These are phyloP conservation scores for Epirrita christyi DNA, from an alignment of 2,888 invertebrate genomes.

Conservation along the genomic window DNA sequence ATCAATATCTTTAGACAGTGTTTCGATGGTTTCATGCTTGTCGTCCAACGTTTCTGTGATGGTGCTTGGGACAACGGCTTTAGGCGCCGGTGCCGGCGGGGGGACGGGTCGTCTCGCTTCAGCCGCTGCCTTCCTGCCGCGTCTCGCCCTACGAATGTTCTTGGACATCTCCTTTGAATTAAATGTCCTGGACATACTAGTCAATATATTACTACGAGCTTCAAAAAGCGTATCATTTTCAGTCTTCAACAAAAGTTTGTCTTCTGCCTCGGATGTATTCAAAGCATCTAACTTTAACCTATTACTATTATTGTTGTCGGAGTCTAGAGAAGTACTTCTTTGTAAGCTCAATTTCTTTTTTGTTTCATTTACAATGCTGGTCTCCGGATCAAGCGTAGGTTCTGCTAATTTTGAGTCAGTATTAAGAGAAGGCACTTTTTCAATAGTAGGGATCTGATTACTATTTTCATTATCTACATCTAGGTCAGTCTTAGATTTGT, in stretches of 20 bases:
- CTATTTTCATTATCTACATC: conserved; percentile 83
- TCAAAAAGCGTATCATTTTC: conserved; percentile 83
- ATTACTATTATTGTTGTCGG: conserved; percentile 84
- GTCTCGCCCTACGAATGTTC: conserved; percentile 77
- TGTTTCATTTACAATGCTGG: conserved; percentile 68
- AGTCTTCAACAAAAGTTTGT: conserved; percentile 86
- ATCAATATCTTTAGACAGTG: conserved; percentile 76
- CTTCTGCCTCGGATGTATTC: conserved; percentile 82
- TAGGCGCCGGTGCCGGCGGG: conserved; percentile 49
- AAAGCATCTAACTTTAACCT: conserved; percentile 77
- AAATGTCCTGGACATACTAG: conserved; percentile 83
- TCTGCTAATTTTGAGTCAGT: conserved; percentile 74
- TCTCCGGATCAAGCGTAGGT: conserved; percentile 65
- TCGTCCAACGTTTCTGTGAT: conserved; percentile 62
- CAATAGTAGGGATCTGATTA: conserved; percentile 82
- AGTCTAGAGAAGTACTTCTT: conserved; percentile 82
- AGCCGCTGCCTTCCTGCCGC: conserved; percentile 74
- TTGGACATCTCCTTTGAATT: conserved; percentile 79
- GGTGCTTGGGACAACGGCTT: conserved; percentile 39
- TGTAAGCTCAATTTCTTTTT: conserved; percentile 79
- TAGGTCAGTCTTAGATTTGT: conserved; percentile 84
- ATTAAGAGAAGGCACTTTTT: conserved; percentile 82
- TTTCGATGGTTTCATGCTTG: conserved; percentile 73
- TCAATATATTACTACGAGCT: conserved; percentile 80
- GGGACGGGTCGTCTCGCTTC: conserved; percentile 49